Base-by-base conservation (phyloP, 1,140 invertebrate genomes). In the Drosophila repletoides region DNA sequence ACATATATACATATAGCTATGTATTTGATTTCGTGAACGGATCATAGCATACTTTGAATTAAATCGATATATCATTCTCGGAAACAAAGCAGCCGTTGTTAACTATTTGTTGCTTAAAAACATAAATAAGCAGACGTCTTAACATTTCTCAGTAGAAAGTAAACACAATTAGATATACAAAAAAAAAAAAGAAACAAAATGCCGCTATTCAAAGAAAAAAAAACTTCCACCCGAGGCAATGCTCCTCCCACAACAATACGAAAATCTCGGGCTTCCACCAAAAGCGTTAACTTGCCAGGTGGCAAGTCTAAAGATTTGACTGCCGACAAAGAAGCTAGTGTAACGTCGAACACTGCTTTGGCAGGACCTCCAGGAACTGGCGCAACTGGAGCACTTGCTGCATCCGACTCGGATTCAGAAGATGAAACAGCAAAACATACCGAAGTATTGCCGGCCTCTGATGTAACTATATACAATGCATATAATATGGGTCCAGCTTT, bases 401-500 rank as follows among this genome's bases (percentile, higher is more conserved):
- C 21, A 0, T 48, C 55, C 1, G 56, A 60, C 1, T 34, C 59
- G 1, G 48, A 55, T 6, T 55, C 55, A 3, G 58, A 63, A 0
- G 24, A 28, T 0, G 48, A 15, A 2, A 6, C 19, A 5, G 28
- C 4, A 0, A 36, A 29, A n/a, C 15, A 61, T 33, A 7, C 2
- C 10, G 76, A 80, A 22, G 19, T 5, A 0, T 0, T 19, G 0
- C 64, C 67, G 5, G 79, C 65, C 2, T n/a, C 17, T 4, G 66
- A 83, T 64, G 79, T 84, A 5, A 74, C 65, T 22, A 74, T 83
- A 21, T 59, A 52, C 2, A 84, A 84, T 43, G 33, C 41, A 4
- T 83, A 83, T 14, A 33, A 17, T 4, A 84, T 84, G 70, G 77
- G 77, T 0, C 77, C 77, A 0, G 65, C 77, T 1, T 83, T 83